Base-by-base conservation (phyloP, 2,888 invertebrate species). In the Ormyrus pomaceus region DNA sequence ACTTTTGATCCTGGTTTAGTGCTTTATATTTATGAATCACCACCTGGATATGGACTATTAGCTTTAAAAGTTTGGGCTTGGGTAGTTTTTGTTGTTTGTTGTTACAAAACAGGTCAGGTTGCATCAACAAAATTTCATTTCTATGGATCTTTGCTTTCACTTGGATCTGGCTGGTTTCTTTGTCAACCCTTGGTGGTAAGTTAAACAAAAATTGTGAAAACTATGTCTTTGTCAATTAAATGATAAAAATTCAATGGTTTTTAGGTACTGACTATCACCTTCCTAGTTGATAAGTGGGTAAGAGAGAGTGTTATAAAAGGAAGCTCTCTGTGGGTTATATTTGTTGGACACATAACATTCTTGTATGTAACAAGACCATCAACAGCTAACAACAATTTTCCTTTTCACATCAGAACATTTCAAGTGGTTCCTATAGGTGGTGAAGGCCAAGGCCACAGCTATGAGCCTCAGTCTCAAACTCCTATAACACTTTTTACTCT, bases 1-100 rank as follows among this genome's bases (percentile, higher is more conserved):
- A 96, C 94, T 0, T 98, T 98, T 88, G 98, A 98, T 90, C 97
- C 98, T 0, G 98, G 97, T 2, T 93, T 96, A 90, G 98, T 98
- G 0, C 89, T 97, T 10, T 98, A 98, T 88, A 90, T 97, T 2
- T 98, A 97, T 87, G 98, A 98, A 91, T 97, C 97, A 61, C 95
- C 96, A 0, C 96, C 97, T 0, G 98, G 98, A 0, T 96, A 97
- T 86, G 95, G 95, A 0, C 91, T 98, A 6, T 94, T 97, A 9
- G 92, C 93, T 5, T 90, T 98, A 72, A 93, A 97, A 62, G 91
- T 96, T 0, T 86, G 94, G 0, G 96, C 96, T 0, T 98, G 98
- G 97, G 92, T 94, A 80, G 95, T 97, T 92, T 98, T 98, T 82
- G 83, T 86, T 5, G 64, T 82, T 72, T 87, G 88, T 86, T 92